Evolutionary conservation across 1,140 invertebrate species (phyloP).

Genomic region (Chlorops oryzae): DNA sequence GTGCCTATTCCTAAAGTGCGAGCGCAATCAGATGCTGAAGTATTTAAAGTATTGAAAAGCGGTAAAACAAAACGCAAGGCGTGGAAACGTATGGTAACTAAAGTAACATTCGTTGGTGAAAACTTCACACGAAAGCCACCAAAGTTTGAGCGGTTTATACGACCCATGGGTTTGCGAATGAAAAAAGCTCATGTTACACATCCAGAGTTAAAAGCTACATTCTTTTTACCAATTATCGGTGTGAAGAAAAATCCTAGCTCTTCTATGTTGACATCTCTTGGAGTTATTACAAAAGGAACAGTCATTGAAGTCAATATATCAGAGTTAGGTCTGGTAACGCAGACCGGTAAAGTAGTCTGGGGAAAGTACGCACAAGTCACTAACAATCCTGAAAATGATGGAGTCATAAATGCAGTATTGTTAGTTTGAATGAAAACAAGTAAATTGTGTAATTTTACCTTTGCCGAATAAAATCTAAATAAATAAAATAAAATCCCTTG

Average conservation of each 20-base stretch:
- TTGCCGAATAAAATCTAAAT: too few relatives aligned
- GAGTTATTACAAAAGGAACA: conserved; percentile 98
- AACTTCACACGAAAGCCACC: conserved; percentile 98
- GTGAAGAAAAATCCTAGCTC: conserved; percentile 99
- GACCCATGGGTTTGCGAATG: conserved; percentile 94
- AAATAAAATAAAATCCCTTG: too few relatives aligned
- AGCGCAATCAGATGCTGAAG: conserved; percentile 96
- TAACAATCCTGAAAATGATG: conserved; percentile 99
- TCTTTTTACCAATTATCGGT: conserved; percentile 94
- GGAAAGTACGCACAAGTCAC: conserved; percentile 99
- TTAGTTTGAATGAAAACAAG: conserved; percentile 84
- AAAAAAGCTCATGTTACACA: conserved; percentile 98
- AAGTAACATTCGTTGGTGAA: conserved; percentile 97
- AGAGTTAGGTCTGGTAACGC: conserved; percentile 96
- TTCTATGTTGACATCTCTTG: conserved; percentile 91
- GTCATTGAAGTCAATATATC: conserved; percentile 98
- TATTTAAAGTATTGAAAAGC: conserved; percentile 90
- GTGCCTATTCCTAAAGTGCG: conserved; percentile 98
- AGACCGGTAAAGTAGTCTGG: conserved; percentile 99
- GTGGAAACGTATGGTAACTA: conserved; percentile 99
- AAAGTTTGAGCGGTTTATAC: conserved; percentile 98
- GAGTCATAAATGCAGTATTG: conserved; percentile 98
- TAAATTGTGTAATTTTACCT: too few relatives aligned
- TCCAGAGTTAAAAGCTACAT: conserved; percentile 99
- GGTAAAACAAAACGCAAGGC: conserved; percentile 94